Percentiles rank a stretch among this genome's conserved stretches.
phyloP scores from a whole-genome alignment of 2,113 vertebrate genomes.

The Labrus mixtus region DNA sequence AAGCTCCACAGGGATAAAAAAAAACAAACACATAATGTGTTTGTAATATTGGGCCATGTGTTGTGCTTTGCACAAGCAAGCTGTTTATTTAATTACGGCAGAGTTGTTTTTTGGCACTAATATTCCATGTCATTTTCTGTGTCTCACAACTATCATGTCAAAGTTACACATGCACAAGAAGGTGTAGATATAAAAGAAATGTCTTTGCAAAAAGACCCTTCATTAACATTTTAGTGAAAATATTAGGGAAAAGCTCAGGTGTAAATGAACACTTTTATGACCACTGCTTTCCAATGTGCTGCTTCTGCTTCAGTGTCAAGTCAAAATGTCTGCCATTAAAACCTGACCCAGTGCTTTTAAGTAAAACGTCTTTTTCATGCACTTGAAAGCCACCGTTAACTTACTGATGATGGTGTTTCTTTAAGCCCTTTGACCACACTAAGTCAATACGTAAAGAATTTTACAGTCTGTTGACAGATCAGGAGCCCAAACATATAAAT shows the following conservation, averaged over 20 bases:
- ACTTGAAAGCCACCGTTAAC: not conserved
- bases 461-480: conserved; percentile 19
- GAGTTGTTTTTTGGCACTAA: not conserved
- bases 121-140: not conserved
- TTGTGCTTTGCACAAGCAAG: not conserved
- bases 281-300: too few relatives aligned
- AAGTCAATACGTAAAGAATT: conserved; percentile 2
- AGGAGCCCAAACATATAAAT: conserved; percentile 6
- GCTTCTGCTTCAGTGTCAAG: too few relatives aligned
- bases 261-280: too few relatives aligned
- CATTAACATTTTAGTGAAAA: not conserved
- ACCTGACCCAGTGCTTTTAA: not conserved
- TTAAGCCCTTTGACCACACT: conserved; percentile 19
- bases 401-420: conserved; percentile 8
- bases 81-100: not conserved
- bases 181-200: not conserved
- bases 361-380: not conserved
- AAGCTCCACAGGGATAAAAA: not conserved
- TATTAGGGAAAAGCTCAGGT: too few relatives aligned
- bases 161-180: not conserved
- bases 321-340: not conserved
- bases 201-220: not conserved
- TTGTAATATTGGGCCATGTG: not conserved
- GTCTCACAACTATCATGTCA: not conserved
- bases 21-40: not conserved